Conservation (phyloP, 2,113 vertebrate genomes). For the Trachemys scripta region DNA sequence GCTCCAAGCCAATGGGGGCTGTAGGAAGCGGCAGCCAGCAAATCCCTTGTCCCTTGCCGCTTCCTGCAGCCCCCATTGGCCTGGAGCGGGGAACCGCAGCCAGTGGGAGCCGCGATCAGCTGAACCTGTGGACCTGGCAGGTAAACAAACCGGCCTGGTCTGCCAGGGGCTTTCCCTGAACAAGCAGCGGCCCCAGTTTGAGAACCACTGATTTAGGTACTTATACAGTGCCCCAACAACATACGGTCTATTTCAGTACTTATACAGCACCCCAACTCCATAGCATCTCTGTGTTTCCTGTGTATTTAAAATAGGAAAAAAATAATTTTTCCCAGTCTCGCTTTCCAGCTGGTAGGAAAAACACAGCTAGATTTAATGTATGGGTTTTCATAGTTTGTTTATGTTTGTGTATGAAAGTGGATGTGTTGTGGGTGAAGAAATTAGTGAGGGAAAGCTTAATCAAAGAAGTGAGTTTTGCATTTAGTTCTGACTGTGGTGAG, state of each 20-base stretch:
- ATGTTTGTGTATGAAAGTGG: not conserved
- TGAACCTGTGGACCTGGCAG: no score
- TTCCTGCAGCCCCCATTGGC: no score
- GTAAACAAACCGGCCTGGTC: no score
- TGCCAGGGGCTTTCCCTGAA: no score
- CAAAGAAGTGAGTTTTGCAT: not conserved
- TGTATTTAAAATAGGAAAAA: not conserved
- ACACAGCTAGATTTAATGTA: not conserved
- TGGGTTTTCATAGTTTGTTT: not conserved
- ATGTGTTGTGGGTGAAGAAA: not conserved
- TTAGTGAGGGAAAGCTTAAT: fast-evolving
- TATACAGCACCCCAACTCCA: not conserved
- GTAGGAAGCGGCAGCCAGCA: no score
- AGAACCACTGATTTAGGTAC: not conserved
- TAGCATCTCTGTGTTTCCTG: not conserved
- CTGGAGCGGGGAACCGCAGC: no score
- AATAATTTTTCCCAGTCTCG: not conserved
- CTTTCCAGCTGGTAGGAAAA: slow-evolving; percentile 24
- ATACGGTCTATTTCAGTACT: not conserved
- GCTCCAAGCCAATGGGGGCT: no score
- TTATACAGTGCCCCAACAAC: not conserved
- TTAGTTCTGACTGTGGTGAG: not conserved
- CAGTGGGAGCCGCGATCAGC: no score
- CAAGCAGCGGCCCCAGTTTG: no score
- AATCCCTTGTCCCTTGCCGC: no score